Percentiles rank a stretch among this genome's conserved stretches.
These are phyloP conservation scores for Agapornis canus DNA, from an alignment of 2,797 vertebrate species.

Conservation along the genomic window DNA sequence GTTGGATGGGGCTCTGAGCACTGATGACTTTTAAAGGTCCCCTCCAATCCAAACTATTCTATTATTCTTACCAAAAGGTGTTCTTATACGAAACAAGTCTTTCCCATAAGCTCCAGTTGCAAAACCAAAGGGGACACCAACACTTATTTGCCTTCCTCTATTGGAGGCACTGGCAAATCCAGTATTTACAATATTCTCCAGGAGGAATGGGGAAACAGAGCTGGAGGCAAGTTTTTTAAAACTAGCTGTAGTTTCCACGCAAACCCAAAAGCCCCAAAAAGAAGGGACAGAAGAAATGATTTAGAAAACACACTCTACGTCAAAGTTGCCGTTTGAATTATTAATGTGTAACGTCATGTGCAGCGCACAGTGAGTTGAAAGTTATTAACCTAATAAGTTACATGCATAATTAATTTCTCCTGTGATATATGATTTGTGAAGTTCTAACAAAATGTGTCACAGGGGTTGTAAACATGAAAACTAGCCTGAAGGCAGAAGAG, in stretches of 20 bases:
- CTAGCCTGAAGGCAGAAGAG: conserved; percentile 51
- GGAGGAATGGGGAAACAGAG: neutral
- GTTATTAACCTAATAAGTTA: conserved; percentile 50
- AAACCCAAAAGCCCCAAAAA: neutral
- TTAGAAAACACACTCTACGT: neutral
- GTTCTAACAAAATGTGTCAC: conserved; percentile 25
- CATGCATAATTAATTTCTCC: conserved; percentile 54
- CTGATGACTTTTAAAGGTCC: neutral
- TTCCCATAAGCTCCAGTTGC: neutral
- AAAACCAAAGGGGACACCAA: neutral
- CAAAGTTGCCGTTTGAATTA: conserved; percentile 38
- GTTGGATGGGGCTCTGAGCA: neutral
- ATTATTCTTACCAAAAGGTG: neutral
- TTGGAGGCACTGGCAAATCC: neutral
- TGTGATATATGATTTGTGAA: conserved; percentile 35
- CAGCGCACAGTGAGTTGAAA: conserved; percentile 6
- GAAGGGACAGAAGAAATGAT: neutral
- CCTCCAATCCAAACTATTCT: neutral
- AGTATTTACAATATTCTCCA: neutral
- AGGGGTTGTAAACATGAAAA: conserved; percentile 40
- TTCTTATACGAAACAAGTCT: neutral
- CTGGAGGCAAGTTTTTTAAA: neutral
- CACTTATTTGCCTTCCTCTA: neutral
- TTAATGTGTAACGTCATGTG: conserved; percentile 6
- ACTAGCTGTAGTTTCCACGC: neutral